Evolutionary conservation across 2,113 vertebrate genomes (phyloP), one percentile per base, ranked within the genome.

Genomic region (Lophura nycthemera): DNA sequence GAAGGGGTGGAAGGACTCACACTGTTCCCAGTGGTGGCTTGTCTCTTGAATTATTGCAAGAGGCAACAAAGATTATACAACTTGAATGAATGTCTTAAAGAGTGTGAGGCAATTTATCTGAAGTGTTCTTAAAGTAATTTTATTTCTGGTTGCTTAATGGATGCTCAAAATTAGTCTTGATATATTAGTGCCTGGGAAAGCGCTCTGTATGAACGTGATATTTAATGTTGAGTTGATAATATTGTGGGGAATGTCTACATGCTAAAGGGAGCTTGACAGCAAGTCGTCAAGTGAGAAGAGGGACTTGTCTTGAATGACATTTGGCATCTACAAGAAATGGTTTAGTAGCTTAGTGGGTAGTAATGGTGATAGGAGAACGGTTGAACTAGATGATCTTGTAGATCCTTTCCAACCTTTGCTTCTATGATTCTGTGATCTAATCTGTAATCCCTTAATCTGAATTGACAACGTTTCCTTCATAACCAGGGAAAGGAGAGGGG

Each of bases 51-150:
- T 77, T 83, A 82, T 60, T 93, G 60, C 36, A 93, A 78, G 67
- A 80, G 72, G 47, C 64, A 93, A 24, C 36, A 80, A 81, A 74
- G 70, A 86, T 94, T 73, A 32, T 79, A 94, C 77, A 69, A 66
- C 43, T 71, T 76, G 71, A 86, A 86, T 48, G 71, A 70, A 74
- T 82, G 69, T 86, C 65, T 17, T 45, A 18, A 91, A 57, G 36
- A 80, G 9, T 48, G 13, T 47, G 74, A 82, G 40, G 50, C 83
- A 84, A 76, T 94, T 92, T 4, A 75, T 88, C 67, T 86, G 70
- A 71, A 70, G 83, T 86, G 22, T 57, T 94, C 69, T 89, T 93
- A 47, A 91, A 94, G 73, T 83, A 72, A 85, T 90, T 96, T 87
- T 16, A 81, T 73, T 93, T 42, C 52, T 72, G 21, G 3, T 85